A percentile compares a stretch with the other conserved stretches of the same genome.
Evolutionary conservation across 1,140 invertebrate genomes (phyloP).

Genomic region (Trichonephila inaurata): DNA sequence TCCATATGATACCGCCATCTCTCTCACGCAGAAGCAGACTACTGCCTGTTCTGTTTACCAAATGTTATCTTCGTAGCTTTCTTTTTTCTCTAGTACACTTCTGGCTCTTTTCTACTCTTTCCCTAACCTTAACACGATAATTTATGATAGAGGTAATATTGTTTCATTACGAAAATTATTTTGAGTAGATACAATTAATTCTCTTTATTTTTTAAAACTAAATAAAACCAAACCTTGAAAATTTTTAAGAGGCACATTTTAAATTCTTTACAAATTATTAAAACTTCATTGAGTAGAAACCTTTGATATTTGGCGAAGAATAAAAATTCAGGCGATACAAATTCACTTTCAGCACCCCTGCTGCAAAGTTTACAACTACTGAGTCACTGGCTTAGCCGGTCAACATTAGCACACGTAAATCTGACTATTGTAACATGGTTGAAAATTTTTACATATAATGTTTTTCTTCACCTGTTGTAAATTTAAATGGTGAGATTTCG

Average conservation of each 20-base stretch:
- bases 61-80: background rate
- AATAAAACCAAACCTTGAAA: background rate
- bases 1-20: conserved; percentile 34
- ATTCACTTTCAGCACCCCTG: conserved; percentile 49
- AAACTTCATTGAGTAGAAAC: background rate
- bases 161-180: background rate
- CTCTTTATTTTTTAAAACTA: background rate
- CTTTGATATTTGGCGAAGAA: conserved; percentile 62
- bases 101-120: background rate
- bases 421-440: conserved; percentile 65
- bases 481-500: conserved; percentile 59
- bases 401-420: conserved; percentile 72
- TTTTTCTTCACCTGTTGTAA: conserved; percentile 43
- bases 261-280: background rate
- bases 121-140: background rate
- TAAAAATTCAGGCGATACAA: conserved; percentile 5
- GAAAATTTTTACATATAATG: conserved; percentile 66
- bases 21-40: background rate
- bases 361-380: conserved; percentile 70
- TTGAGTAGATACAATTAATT: background rate
- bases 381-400: conserved; percentile 75
- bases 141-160: background rate
- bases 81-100: background rate
- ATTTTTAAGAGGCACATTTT: background rate
- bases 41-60: background rate